Evolutionary conservation across 2,797 vertebrate species (phyloP).

Genomic region (Chrosomus eos): DNA sequence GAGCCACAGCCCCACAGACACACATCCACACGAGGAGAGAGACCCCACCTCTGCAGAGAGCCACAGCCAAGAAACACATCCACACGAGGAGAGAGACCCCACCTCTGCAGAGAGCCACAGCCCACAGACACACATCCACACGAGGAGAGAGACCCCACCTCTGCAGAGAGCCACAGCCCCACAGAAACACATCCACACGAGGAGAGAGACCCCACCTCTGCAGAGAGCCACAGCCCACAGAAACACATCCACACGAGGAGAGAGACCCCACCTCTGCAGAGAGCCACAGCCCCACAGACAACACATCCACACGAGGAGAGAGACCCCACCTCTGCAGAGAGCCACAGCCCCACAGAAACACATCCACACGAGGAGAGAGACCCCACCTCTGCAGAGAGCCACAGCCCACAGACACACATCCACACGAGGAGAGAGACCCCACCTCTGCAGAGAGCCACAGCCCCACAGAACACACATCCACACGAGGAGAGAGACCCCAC

Average conservation of each 20-base stretch:
- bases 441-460: constrained; percentile 79
- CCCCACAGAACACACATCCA: constrained; percentile 34
- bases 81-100: constrained; percentile 61
- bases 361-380: constrained; percentile 41
- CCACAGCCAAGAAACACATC: constrained; percentile 66
- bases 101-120: constrained; percentile 79
- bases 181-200: constrained; percentile 35
- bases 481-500: constrained; percentile 66
- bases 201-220: constrained; percentile 76
- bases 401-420: constrained; percentile 58
- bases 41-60: constrained; percentile 76
- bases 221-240: constrained; percentile 70
- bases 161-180: constrained; percentile 75
- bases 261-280: constrained; percentile 75
- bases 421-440: constrained; percentile 61
- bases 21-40: constrained; percentile 35
- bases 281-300: constrained; percentile 67
- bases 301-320: constrained; percentile 37
- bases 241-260: constrained; percentile 40
- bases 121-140: constrained; percentile 35
- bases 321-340: constrained; percentile 75
- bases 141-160: constrained; percentile 70
- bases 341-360: constrained; percentile 67
- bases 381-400: constrained; percentile 79
- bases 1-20: constrained; percentile 67